Base-by-base conservation (phyloP, 2,113 vertebrate genomes). In the Hyperoodon ampullatus region DNA sequence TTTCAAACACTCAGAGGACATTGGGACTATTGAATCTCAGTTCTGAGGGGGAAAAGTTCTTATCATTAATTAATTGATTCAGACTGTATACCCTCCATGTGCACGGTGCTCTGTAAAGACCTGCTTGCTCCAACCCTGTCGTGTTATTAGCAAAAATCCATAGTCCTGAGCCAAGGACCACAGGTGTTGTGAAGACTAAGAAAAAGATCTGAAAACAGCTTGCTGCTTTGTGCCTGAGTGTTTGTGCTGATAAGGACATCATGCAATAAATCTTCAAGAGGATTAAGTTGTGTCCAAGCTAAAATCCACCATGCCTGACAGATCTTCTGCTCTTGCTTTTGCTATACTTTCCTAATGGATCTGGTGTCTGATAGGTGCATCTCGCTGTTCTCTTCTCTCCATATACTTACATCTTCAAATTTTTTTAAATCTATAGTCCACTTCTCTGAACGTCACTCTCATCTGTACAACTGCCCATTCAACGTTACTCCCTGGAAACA, bases 51-150 rank as follows among this genome's bases (percentile, higher is more conserved):
- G 21, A 15, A 12, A 44, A 39, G 28, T 5, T 44, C 23, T 65
- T 53, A 39, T 63, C 4, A 83, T 47, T 80, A 77, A 50, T n/a
- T 70, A 42, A 53, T 7, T 78, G 35, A 81, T 39, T 39, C 4
- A 44, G 18, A 63, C 14, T 63, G 15, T 19, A 30, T 21, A 5
- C 3, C 2, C 12, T 0, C 1, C 50, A 63, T 6, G 2, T 21
- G 10, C 14, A 23, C 23, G 6, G 19, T 58, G 4, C 23, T 71
- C 11, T 65, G 5, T 78, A 24, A 88, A 65, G 4, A 35, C 23
- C 50, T 2, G 1, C 21, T 55, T 72, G 58, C 18, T 39, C 86
- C 7, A 74, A 4, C 6, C 4, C 6, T 80, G 5, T 42, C 15
- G 4, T n/a, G 5, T 70, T 18, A 15, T 61, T 60, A 89, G 13